Evolutionary conservation across 35 echinoderm and acorn worm genomes (phyloP).

Genomic region (Apostichopus parvimensis): DNA sequence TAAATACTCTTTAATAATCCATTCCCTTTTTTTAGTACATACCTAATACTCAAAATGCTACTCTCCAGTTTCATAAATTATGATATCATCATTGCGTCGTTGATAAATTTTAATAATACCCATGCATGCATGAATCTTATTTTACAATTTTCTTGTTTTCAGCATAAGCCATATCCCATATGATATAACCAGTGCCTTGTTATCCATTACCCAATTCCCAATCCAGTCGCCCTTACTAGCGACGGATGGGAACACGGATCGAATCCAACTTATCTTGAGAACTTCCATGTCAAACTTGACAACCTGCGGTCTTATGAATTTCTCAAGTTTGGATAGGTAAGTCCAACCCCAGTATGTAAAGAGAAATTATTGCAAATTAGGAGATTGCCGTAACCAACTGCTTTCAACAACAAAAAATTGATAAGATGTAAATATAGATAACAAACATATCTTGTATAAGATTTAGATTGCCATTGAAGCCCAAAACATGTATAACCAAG

Average conservation of each 20-base stretch:
- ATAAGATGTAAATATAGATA: too few relatives aligned
- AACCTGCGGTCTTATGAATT: conserved; percentile 37
- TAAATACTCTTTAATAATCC: too few relatives aligned
- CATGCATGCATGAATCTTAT: too few relatives aligned
- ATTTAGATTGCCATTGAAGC: too few relatives aligned
- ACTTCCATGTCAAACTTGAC: conserved; percentile 44
- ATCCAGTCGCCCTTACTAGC: not conserved
- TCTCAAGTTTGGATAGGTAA: conserved; percentile 18
- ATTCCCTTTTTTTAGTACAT: too few relatives aligned
- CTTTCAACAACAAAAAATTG: not conserved
- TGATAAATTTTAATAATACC: too few relatives aligned
- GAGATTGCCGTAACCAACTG: not conserved
- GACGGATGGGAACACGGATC: not conserved
- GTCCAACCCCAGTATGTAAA: not conserved
- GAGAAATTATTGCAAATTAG: too few relatives aligned
- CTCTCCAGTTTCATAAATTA: too few relatives aligned
- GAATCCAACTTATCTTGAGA: conserved; percentile 15
- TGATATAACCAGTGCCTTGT: conserved; percentile 45
- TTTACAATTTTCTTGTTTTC: not conserved
- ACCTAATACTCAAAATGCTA: too few relatives aligned
- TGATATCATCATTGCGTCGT: too few relatives aligned
- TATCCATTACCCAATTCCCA: conserved; percentile 35
- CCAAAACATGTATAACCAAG: too few relatives aligned
- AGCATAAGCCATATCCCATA: conserved; percentile 20
- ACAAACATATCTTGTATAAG: too few relatives aligned